Percentiles rank a stretch among this genome's conserved stretches.
Conservation (phyloP, 2,888 invertebrate species). For the Mythimna pallens region DNA sequence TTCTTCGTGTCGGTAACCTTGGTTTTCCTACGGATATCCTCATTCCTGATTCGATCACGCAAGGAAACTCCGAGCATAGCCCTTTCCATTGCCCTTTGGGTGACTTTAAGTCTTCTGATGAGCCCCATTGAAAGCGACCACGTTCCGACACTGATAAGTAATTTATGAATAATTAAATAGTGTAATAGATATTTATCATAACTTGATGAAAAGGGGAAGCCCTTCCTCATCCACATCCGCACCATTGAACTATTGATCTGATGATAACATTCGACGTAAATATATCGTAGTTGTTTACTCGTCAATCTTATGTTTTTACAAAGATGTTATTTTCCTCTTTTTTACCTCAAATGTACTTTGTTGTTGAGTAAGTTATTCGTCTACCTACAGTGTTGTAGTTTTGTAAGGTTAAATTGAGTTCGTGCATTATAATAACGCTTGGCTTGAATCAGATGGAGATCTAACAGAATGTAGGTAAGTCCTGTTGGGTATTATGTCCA, state of each 20-base stretch:
- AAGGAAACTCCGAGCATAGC: no score
- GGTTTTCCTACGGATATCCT: no score
- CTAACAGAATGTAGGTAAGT: no score
- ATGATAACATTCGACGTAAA: conserved; percentile 40
- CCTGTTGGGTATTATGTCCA: no score
- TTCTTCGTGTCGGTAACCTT: no score
- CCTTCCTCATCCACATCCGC: conserved; percentile 31
- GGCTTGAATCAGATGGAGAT: no score
- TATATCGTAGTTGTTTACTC: conserved; percentile 1
- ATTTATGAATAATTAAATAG: background rate
- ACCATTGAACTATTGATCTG: conserved; percentile 35
- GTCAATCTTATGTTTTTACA: conserved; percentile 8
- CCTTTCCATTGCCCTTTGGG: no score
- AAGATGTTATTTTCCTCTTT: background rate
- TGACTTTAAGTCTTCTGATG: no score
- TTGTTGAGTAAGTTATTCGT: conserved; percentile 15
- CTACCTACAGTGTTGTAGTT: conserved; percentile 10
- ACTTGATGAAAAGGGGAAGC: conserved; percentile 51
- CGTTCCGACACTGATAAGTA: no score
- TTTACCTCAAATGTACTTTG: background rate
- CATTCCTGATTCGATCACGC: no score
- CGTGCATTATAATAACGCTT: no score
- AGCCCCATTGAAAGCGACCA: no score
- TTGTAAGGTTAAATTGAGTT: background rate
- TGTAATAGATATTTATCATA: conserved; percentile 4